These are phyloP conservation scores for Aricia agestis DNA, from an alignment of 1,140 invertebrate species.

Conservation along the genomic window DNA sequence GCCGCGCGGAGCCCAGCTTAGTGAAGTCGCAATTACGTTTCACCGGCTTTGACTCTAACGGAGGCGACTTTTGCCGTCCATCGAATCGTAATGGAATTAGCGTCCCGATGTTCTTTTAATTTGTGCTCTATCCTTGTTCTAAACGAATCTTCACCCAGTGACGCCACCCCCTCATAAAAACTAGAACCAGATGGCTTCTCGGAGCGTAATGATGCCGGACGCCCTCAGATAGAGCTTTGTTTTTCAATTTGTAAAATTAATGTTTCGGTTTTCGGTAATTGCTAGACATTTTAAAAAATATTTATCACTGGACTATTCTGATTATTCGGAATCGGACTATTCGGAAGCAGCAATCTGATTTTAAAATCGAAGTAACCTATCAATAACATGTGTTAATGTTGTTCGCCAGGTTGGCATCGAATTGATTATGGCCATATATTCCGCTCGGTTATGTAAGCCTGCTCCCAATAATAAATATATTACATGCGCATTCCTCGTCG, in stretches of 20 bases:
- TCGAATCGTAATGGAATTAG: conserved; percentile 75
- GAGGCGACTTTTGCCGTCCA: conserved; percentile 71
- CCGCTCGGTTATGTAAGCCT: conserved; percentile 3
- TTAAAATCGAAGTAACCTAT: neutral
- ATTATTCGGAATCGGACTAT: too few species aligned
- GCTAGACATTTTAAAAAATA: too few species aligned
- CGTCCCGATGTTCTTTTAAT: conserved; percentile 72
- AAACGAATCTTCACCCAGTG: conserved; percentile 54
- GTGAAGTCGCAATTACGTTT: conserved; percentile 75
- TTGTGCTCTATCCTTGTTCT: conserved; percentile 63
- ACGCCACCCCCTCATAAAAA: conserved; percentile 32
- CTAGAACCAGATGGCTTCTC: conserved; percentile 20
- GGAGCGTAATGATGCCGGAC: conserved; percentile 6
- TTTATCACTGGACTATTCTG: too few species aligned
- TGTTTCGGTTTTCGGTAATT: too few species aligned
- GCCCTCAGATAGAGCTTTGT: neutral
- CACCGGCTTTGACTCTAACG: conserved; percentile 69
- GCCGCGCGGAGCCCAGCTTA: conserved; percentile 70
- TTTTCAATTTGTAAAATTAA: conserved; percentile 3
- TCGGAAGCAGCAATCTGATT: neutral
- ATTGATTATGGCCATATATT: conserved; percentile 11
- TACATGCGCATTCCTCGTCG: conserved; percentile 4
- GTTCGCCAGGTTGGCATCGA: conserved; percentile 7
- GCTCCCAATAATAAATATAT: conserved; percentile 11
- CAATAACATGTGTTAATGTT: conserved; percentile 9